These are phyloP conservation scores for Cathartes aura DNA, from an alignment of 2,113 vertebrate genomes.

Conservation along the genomic window DNA sequence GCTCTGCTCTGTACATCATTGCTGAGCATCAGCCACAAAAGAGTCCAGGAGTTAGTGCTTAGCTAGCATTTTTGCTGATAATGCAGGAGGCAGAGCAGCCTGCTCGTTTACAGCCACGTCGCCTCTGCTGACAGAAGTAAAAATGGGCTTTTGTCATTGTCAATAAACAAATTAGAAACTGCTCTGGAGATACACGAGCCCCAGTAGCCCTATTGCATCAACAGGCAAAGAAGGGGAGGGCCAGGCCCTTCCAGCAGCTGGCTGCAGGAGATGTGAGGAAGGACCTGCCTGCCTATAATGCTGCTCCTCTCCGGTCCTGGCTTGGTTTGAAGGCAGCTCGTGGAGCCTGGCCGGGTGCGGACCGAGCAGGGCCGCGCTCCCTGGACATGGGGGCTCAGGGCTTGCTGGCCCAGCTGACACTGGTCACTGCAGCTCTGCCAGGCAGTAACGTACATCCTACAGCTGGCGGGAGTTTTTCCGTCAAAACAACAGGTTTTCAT, in stretches of 20 bases:
- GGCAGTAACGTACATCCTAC: neutral
- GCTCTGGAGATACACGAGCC: neutral
- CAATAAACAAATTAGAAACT: slow-evolving; percentile 5
- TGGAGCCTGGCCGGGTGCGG: fast-evolving
- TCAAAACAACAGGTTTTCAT: neutral
- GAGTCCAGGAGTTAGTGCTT: slow-evolving; percentile 6
- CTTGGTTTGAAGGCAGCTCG: fast-evolving
- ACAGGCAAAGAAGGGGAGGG: neutral
- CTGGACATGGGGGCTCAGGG: fast-evolving
- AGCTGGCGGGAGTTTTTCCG: neutral
- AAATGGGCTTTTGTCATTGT: neutral
- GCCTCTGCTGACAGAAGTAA: slow-evolving; percentile 30
- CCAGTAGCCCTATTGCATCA: fast-evolving
- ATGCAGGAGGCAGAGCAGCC: neutral
- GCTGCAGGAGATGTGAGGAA: neutral
- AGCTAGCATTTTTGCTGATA: slow-evolving; percentile 9
- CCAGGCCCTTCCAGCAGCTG: fast-evolving
- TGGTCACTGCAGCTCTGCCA: neutral
- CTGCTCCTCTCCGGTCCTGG: neutral
- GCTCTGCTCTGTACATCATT: neutral
- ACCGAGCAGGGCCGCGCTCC: fast-evolving
- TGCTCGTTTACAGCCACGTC: neutral
- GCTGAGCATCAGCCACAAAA: neutral
- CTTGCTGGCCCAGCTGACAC: neutral
- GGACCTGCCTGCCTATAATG: neutral